Evolutionary conservation across 2,888 invertebrate genomes (phyloP), one percentile per base, ranked within the genome.

Genomic region (Gibbula magus): DNA sequence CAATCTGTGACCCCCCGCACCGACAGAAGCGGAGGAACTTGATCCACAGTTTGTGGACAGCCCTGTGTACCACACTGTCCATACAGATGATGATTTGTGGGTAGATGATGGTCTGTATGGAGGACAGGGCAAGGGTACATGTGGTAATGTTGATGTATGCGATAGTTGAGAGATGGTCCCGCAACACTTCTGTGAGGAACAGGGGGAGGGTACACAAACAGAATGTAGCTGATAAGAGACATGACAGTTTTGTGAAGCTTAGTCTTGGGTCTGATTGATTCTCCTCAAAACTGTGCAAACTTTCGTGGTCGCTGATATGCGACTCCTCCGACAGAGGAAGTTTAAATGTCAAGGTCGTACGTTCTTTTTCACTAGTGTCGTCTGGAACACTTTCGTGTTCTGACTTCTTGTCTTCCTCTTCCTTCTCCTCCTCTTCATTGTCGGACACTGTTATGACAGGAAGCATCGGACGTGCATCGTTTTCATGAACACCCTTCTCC

Each of bases 51-150:
- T 82, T 81, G 25, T 80, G 78, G 5, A 88, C 87, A 3, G 88
- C 87, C 51, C 85, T 84, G 82, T 88, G 86, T 22, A 89, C 86
- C 66, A 81, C 81, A 18, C 79, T 79, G 77, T 90, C 90, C 79
- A 88, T 88, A 81, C 89, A 89, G 61, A 88, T 87, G 70, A 90
- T 83, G 16, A 90, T 85, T 74, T 89, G 88, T 8, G 90, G 90
- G 74, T 88, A 90, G 66, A 89, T 88, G 83, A 90, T 87, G 13
- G 89, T 90, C 82, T 90, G 90, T 13, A 89, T 83, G 39, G 86
- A 81, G 10, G 89, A 88, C 35, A 90, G 83, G 52, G 90, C 89
- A 67, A 86, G 84, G 13, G 88, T 88, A 70, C 89, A 90, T 16
- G 89, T 88, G 51, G 86, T 76, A 56, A 88, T 85, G 80, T 89